Percentiles rank a stretch among this genome's conserved stretches.
phyloP scores from a whole-genome alignment of 92 coral and sea anemone genomes.

The Porites rus region DNA sequence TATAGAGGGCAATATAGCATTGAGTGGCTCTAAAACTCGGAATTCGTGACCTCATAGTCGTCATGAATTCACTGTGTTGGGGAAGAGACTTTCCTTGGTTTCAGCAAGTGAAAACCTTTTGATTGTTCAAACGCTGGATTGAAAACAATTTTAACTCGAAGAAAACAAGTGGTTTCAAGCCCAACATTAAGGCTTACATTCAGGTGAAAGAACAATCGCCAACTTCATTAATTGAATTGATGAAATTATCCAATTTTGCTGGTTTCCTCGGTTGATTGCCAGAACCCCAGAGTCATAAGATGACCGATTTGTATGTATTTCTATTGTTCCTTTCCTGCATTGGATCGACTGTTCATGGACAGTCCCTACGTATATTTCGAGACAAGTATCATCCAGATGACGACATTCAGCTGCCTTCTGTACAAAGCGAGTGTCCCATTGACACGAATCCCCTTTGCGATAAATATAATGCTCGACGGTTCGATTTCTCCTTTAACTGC shows the following conservation, averaged over 20 bases:
- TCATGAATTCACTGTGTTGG: background rate
- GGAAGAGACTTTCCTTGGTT: background rate
- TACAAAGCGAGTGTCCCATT: background rate
- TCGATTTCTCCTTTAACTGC: background rate
- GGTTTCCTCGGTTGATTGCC: background rate
- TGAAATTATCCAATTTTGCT: background rate
- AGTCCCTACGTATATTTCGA: background rate
- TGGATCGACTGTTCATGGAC: background rate
- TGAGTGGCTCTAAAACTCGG: background rate
- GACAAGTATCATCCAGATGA: accelerated
- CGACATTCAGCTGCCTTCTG: background rate
- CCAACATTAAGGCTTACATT: too few relatives aligned
- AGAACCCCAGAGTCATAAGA: background rate
- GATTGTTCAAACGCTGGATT: background rate
- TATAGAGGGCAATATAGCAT: slow-evolving; percentile 11
- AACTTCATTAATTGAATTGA: background rate
- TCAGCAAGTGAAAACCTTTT: background rate
- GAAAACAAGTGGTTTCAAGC: too few relatives aligned
- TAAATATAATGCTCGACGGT: background rate
- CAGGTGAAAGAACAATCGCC: background rate
- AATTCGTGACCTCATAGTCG: background rate
- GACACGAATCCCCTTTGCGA: background rate
- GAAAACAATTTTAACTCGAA: background rate
- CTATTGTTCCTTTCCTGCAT: background rate
- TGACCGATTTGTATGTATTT: background rate